These are phyloP conservation scores for Antigone vipio DNA, from an alignment of 2,113 vertebrate species.

Conservation along the genomic window DNA sequence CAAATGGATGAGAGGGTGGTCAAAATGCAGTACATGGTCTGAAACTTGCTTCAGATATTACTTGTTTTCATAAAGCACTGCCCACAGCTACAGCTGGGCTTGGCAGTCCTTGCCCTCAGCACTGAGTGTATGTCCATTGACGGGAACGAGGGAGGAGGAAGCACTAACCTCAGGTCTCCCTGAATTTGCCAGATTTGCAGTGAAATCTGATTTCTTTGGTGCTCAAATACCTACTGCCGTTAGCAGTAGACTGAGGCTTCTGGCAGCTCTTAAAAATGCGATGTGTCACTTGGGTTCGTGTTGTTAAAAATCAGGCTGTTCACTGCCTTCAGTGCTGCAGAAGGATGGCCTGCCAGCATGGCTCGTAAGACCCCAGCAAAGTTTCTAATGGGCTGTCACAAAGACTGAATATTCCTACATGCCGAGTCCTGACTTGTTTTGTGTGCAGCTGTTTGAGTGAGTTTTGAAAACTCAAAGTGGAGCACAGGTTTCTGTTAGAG, in stretches of 20 bases:
- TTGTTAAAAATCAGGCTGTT: neutral
- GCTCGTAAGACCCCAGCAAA: neutral
- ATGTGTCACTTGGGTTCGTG: neutral
- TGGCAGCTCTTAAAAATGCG: neutral
- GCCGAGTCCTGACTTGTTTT: neutral
- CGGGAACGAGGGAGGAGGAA: rapidly evolving
- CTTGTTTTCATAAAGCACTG: neutral
- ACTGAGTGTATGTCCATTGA: rapidly evolving
- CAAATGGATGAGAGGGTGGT: neutral
- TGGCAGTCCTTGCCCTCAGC: neutral
- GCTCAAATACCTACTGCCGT: neutral
- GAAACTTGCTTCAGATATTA: neutral
- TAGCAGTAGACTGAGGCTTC: neutral
- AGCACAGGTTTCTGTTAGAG: neutral
- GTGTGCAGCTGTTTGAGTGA: neutral
- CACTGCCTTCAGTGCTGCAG: neutral
- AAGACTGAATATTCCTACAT: neutral
- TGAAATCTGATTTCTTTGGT: neutral
- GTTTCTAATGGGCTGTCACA: neutral
- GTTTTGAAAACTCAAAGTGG: neutral
- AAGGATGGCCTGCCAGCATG: neutral
- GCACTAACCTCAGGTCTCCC: neutral
- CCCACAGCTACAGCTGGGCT: neutral
- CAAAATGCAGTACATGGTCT: neutral
- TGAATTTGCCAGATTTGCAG: neutral